Base-by-base conservation (phyloP, 92 coral and sea anemone genomes). In the Palythoa grandiflora region DNA sequence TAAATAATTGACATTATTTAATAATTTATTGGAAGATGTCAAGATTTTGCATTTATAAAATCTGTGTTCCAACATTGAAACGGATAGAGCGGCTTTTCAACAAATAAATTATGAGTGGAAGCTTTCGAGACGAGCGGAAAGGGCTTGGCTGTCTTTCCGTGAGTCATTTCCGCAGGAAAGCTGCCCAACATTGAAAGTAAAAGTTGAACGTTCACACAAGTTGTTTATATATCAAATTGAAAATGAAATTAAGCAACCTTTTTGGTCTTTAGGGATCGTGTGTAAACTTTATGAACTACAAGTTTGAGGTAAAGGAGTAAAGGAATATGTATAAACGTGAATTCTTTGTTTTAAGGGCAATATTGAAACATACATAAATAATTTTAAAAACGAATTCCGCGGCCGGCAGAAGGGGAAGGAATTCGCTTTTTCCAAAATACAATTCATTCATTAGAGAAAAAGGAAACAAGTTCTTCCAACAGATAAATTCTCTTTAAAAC, bases 81-180 rank as follows among this genome's bases (percentile, higher is more conserved):
- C 79, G 83, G 83, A 77, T 47, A 13, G 13, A 55, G 51, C 44
- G 66, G 68, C 63, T 77, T 77, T 36, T 19, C n/a, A 53, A 65
- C 14, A 48, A 77, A 14, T 35, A 52, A 9, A 77, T 53, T 36
- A 54, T 53, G 20, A 77, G 16, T 2, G n/a, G 2, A 2, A 13
- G 68, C 48, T 20, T 54, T 77, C 47, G 28, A 3, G 21, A 35
- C 38, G 28, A 54, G 47, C 9, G 54, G 68, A 77, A 55, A 12
- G 83, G 83, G 83, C 83, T 77, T 77, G 83, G 68, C 83, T 10
- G 38, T 77, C 83, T 55, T 77, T 77, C 83, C 83, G 63, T 2
- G 83, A 77, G 50, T 54, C 83, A 54, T 16, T 28, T 77, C 83
- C 83, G 68, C 19, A 52, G 83, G 10, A 77, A 53, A 52, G 9